Percentiles rank a stretch among this genome's conserved stretches.
phyloP scores from a whole-genome alignment of 2,888 invertebrate genomes.

The Cephus pygmeus region DNA sequence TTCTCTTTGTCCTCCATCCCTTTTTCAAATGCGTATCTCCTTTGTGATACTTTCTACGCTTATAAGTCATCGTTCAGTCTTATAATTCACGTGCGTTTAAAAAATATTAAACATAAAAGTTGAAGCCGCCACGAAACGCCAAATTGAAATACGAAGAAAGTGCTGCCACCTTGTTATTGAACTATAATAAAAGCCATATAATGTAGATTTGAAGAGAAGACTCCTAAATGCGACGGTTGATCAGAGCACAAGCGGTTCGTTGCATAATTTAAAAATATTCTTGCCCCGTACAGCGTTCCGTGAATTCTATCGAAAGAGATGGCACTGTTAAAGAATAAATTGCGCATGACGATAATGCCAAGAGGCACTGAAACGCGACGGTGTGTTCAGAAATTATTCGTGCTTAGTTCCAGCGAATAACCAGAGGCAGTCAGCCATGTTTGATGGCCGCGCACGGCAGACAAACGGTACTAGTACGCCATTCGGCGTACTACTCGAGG shows the following conservation, averaged over 20 bases:
- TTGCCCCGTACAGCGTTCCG: background rate
- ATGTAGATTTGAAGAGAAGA: background rate
- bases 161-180: background rate
- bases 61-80: conserved; percentile 72
- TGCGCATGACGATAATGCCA: background rate
- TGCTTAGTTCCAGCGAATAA: background rate
- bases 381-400: background rate
- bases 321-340: background rate
- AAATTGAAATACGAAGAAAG: background rate
- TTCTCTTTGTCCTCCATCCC: conserved; percentile 80
- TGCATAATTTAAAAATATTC: background rate
- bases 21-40: conserved; percentile 84
- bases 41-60: conserved; percentile 81
- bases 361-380: background rate
- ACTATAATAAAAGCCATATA: background rate
- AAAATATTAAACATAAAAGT: background rate
- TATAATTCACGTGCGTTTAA: background rate
- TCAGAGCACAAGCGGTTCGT: background rate
- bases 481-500: background rate
- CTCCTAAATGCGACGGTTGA: background rate
- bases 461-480: background rate
- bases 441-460: background rate
- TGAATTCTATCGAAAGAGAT: background rate
- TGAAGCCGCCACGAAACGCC: background rate
- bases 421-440: background rate